These are phyloP conservation scores for Phenacoccus solenopsis DNA, from an alignment of 1,140 invertebrate species.

Conservation along the genomic window DNA sequence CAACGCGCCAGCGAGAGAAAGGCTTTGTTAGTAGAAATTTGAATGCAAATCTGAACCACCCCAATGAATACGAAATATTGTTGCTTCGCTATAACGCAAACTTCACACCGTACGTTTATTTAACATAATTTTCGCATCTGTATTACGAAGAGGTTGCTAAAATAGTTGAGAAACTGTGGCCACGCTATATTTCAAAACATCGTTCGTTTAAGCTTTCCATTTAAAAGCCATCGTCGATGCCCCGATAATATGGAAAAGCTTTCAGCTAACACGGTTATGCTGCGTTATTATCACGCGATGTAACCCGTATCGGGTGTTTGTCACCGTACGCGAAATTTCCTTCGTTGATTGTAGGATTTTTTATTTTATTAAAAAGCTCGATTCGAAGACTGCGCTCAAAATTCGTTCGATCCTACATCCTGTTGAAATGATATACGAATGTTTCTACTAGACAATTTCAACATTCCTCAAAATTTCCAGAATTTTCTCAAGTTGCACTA, in stretches of 20 bases:
- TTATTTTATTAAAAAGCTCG: neutral
- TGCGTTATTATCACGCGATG: neutral
- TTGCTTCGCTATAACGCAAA: neutral
- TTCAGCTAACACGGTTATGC: neutral
- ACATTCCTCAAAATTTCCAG: no score
- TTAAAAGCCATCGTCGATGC: neutral
- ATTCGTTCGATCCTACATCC: no score
- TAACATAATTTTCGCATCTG: conserved; percentile 23
- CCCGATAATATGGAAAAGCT: neutral
- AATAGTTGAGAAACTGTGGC: neutral
- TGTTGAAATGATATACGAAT: no score
- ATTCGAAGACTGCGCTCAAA: no score
- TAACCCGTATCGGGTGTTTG: neutral
- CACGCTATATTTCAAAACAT: neutral
- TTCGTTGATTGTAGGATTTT: neutral
- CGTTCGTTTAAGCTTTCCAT: conserved; percentile 1
- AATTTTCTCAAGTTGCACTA: no score
- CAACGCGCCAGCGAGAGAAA: no score
- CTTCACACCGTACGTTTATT: conserved; percentile 5
- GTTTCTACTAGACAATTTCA: no score
- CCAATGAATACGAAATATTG: neutral
- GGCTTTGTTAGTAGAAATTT: neutral
- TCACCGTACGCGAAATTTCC: neutral
- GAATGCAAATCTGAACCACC: neutral
- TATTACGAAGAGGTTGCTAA: conserved; percentile 15